These are phyloP conservation scores for Thymelicus acteon DNA, from an alignment of 2,888 invertebrate species.

Conservation along the genomic window DNA sequence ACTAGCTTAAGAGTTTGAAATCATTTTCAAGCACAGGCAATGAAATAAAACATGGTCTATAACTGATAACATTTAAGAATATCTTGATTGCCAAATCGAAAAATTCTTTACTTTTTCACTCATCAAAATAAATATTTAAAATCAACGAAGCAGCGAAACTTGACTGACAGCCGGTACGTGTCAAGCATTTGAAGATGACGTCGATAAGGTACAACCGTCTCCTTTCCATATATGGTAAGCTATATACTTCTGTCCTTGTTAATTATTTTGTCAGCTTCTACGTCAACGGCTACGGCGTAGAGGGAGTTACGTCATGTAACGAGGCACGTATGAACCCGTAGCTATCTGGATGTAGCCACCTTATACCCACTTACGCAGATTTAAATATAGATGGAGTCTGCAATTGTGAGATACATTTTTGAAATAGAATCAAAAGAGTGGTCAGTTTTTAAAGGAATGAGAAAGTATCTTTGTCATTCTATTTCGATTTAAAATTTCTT, in stretches of 20 bases:
- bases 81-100: too few species aligned
- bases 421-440: slow-evolving; percentile 32
- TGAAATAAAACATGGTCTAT: too few species aligned
- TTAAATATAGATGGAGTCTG: slow-evolving; percentile 48
- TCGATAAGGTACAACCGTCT: slow-evolving; percentile 71
- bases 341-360: slow-evolving; percentile 45
- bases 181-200: slow-evolving; percentile 75
- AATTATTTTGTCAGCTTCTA: slow-evolving; percentile 62
- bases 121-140: slow-evolving; percentile 10
- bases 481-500: background rate
- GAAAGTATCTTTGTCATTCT: background rate
- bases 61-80: background rate
- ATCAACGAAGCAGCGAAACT: slow-evolving; percentile 54
- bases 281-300: slow-evolving; percentile 67
- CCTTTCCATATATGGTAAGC: slow-evolving; percentile 73
- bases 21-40: too few species aligned
- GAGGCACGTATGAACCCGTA: slow-evolving; percentile 61
- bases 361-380: slow-evolving; percentile 49
- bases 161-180: slow-evolving; percentile 68
- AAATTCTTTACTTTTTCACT: background rate
- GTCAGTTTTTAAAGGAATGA: slow-evolving; percentile 14
- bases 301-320: slow-evolving; percentile 75
- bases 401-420: slow-evolving; percentile 39
- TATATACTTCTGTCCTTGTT: slow-evolving; percentile 69
- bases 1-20: too few species aligned